Conservation (phyloP, 2,888 invertebrate species). For the Drosophila infuscata region DNA sequence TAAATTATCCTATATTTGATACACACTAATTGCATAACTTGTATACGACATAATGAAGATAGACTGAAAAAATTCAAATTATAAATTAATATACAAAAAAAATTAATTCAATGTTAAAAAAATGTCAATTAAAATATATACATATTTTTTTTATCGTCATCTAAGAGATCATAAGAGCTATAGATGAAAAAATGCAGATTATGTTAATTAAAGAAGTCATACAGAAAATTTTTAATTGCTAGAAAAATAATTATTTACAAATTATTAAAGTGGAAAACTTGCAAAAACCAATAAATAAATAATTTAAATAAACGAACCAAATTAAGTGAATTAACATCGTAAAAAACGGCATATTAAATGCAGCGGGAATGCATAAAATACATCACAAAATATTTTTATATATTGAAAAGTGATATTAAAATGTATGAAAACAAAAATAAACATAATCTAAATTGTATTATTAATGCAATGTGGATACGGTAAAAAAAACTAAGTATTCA, state of each 20-base stretch:
- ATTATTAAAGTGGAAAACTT: slow-evolving; percentile 25
- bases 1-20: not conserved
- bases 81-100: not conserved
- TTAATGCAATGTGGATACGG: slow-evolving; percentile 27
- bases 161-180: not conserved
- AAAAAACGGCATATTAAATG: slow-evolving; percentile 12
- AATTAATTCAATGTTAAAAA: not conserved
- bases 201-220: not conserved
- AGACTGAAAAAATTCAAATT: no score
- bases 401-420: slow-evolving; percentile 18
- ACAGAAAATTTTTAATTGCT: slow-evolving; percentile 3
- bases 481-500: not conserved
- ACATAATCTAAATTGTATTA: slow-evolving; percentile 46
- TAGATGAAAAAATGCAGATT: not conserved
- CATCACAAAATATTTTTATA: not conserved
- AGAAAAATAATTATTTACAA: slow-evolving; percentile 3
- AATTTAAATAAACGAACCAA: slow-evolving; percentile 30
- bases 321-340: slow-evolving; percentile 45
- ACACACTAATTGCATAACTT: not conserved
- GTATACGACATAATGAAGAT: no score
- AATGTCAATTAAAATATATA: not conserved
- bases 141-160: no score
- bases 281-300: slow-evolving; percentile 17
- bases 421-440: not conserved
- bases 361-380: slow-evolving; percentile 22